Percentiles rank a stretch among this genome's conserved stretches.
These are phyloP conservation scores for Gortyna flavago DNA, from an alignment of 2,888 invertebrate species.

Conservation along the genomic window DNA sequence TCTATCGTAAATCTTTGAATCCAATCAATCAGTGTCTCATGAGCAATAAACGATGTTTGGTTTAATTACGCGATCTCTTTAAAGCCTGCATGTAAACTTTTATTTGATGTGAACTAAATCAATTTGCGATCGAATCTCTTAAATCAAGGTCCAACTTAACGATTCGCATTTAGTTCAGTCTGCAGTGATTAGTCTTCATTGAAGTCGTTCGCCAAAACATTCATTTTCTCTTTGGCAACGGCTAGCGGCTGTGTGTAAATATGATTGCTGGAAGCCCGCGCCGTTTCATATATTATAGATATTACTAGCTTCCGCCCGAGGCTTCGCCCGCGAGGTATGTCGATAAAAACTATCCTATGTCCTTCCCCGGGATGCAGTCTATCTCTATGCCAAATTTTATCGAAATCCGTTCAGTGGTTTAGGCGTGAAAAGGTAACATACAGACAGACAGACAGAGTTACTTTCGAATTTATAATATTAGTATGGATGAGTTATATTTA, in stretches of 20 bases:
- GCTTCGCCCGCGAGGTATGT: no score
- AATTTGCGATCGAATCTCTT: conserved; percentile 53
- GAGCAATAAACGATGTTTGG: conserved; percentile 30
- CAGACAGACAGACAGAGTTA: no score
- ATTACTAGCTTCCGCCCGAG: no score
- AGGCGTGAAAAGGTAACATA: no score
- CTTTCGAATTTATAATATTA: no score
- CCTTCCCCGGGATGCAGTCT: no score
- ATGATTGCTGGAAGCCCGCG: neutral
- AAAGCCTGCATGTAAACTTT: conserved; percentile 22
- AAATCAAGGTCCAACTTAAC: conserved; percentile 49
- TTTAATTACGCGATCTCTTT: conserved; percentile 39
- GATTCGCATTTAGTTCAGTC: conserved; percentile 50
- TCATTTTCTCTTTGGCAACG: conserved; percentile 14
- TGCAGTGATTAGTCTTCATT: conserved; percentile 41
- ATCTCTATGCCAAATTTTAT: no score
- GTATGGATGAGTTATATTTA: conserved; percentile 3
- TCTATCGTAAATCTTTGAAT: conserved; percentile 16
- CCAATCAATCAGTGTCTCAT: conserved; percentile 40
- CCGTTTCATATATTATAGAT: neutral
- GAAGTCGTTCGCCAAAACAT: conserved; percentile 15
- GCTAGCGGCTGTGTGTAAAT: conserved; percentile 8
- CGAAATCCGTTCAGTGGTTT: no score
- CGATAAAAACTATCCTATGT: no score
- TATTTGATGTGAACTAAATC: conserved; percentile 54